These are phyloP conservation scores for Philonicus albiceps DNA, from an alignment of 2,888 invertebrate genomes.

Conservation along the genomic window DNA sequence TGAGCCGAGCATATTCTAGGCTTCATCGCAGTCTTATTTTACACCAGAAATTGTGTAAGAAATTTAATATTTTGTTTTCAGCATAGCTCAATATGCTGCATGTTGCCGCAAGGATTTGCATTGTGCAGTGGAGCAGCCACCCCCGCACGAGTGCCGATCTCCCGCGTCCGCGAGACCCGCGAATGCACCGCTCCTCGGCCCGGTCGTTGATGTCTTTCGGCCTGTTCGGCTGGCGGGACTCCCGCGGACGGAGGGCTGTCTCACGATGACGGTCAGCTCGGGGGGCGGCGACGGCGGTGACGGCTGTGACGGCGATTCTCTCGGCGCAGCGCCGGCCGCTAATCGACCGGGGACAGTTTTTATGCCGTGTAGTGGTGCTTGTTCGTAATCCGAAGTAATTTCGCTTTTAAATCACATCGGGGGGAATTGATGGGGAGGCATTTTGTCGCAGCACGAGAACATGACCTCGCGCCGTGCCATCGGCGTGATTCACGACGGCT, in stretches of 20 bases:
- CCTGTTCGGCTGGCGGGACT: not conserved
- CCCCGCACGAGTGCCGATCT: constrained; percentile 38
- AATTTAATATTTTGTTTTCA: constrained; percentile 48
- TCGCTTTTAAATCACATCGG: constrained; percentile 41
- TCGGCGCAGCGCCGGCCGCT: not conserved
- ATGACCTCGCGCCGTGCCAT: constrained; percentile 10
- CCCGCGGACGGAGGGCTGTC: not conserved
- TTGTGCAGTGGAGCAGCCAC: constrained; percentile 45
- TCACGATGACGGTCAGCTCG: not conserved
- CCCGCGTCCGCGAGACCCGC: not conserved
- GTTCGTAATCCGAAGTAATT: constrained; percentile 38
- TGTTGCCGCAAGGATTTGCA: constrained; percentile 41
- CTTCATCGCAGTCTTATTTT: constrained; percentile 49
- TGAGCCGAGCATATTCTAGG: constrained; percentile 44
- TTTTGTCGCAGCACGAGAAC: constrained; percentile 47
- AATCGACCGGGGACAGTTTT: constrained; percentile 24
- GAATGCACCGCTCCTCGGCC: not conserved
- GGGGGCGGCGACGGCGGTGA: not conserved
- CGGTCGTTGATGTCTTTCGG: constrained; percentile 2
- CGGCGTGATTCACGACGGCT: not conserved
- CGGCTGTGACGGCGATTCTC: no score
- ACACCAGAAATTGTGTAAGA: constrained; percentile 48
- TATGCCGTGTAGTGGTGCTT: constrained; percentile 32
- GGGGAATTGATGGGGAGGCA: constrained; percentile 43
- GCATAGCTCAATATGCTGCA: constrained; percentile 5